Evolutionary conservation across 2,888 invertebrate genomes (phyloP).

Genomic region (Petrolisthes cinctipes): DNA sequence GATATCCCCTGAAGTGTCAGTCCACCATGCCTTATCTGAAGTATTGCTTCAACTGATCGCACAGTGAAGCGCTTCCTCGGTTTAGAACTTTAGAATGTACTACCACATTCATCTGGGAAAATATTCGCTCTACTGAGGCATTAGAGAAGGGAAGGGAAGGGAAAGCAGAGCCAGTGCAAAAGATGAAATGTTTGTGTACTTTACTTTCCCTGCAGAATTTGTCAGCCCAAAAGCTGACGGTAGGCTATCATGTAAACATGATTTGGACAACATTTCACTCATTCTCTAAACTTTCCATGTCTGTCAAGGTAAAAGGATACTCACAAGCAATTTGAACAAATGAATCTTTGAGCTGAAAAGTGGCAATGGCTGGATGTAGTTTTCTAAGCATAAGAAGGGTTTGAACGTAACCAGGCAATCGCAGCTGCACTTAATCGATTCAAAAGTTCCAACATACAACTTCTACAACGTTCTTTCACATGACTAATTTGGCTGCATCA

Average conservation of each 20-base stretch:
- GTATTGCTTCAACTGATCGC: constrained; percentile 6
- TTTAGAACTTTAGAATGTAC: background rate
- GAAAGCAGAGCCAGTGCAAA: background rate
- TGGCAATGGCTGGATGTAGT: constrained; percentile 10
- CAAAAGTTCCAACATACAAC: constrained; percentile 19
- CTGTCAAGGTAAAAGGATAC: constrained; percentile 7
- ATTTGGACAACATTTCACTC: constrained; percentile 17
- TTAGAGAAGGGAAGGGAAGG: constrained; percentile 1
- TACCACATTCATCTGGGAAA: background rate
- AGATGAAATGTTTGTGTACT: background rate
- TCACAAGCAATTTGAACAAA: constrained; percentile 26
- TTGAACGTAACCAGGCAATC: constrained; percentile 23
- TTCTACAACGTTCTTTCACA: constrained; percentile 29
- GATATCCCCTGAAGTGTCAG: background rate
- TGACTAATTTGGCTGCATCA: constrained; percentile 19
- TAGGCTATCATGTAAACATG: background rate
- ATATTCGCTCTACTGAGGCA: background rate
- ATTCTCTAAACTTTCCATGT: constrained; percentile 5
- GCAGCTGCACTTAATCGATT: constrained; percentile 34
- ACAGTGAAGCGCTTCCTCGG: background rate
- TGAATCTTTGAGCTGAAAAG: background rate
- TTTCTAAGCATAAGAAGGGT: constrained; percentile 29
- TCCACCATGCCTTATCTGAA: constrained; percentile 10
- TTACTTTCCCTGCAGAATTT: constrained; percentile 12
- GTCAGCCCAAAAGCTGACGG: background rate